Percentiles rank a stretch among this genome's conserved stretches.
Evolutionary conservation across 2,797 vertebrate genomes (phyloP).

Genomic region (Sebastes vulpes): DNA sequence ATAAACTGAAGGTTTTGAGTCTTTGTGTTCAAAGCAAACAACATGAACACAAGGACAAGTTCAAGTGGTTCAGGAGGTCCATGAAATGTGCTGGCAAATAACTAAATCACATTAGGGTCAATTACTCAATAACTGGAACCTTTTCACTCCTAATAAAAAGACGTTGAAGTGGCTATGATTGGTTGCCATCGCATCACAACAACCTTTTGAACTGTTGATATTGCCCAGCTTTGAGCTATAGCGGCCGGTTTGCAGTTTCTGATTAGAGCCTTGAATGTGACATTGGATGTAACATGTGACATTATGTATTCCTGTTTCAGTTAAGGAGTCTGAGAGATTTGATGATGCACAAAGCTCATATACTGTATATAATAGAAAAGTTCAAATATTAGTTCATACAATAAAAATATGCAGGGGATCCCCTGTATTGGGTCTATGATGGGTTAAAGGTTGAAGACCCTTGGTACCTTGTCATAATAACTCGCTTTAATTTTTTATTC

Average conservation of each 20-base stretch:
- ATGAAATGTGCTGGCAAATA: conserved; percentile 22
- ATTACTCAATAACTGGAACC: not conserved
- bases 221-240: not conserved
- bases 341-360: not conserved
- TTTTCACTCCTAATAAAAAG: conserved; percentile 4
- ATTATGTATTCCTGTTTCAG: not conserved
- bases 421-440: not conserved
- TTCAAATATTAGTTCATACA: not conserved
- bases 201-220: not conserved
- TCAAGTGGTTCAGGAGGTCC: conserved; percentile 1
- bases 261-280: not conserved
- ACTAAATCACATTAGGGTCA: not conserved
- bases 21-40: not conserved
- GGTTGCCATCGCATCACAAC: conserved; percentile 14
- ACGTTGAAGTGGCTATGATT: not conserved
- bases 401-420: not conserved
- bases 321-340: not conserved
- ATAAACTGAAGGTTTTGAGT: not conserved
- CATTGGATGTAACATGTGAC: not conserved
- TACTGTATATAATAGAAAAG: not conserved
- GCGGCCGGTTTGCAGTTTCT: not conserved
- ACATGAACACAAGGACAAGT: not conserved
- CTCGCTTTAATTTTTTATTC: accelerated
- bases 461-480: not conserved
- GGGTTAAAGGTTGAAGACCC: not conserved